These are phyloP conservation scores for Emydocephalus ijimae DNA, from an alignment of 2,113 vertebrate genomes.

Conservation along the genomic window DNA sequence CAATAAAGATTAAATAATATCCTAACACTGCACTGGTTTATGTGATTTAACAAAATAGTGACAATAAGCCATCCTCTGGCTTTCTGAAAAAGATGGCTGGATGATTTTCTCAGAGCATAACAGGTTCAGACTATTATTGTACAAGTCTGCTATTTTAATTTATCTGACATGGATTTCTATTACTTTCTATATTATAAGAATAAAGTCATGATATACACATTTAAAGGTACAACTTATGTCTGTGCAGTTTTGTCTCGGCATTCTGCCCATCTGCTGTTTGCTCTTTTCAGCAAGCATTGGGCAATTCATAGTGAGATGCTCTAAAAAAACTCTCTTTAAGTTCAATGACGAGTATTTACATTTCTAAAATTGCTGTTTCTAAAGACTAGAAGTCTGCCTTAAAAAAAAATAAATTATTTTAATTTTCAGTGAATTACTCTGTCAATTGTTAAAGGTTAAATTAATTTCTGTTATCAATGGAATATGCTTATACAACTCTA, in stretches of 20 bases:
- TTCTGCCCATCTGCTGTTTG: background rate
- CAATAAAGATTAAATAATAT: background rate
- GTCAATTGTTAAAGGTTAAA: background rate
- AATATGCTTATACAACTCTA: conserved; percentile 36
- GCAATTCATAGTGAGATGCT: background rate
- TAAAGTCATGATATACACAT: background rate
- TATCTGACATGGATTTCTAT: background rate
- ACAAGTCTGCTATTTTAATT: background rate
- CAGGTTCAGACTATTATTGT: background rate
- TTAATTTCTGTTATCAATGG: background rate
- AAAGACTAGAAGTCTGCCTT: background rate
- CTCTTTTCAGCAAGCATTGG: background rate
- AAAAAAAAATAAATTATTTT: background rate
- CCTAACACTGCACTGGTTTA: background rate
- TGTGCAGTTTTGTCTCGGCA: background rate
- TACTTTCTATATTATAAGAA: background rate
- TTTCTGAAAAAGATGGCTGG: background rate
- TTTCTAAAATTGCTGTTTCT: background rate
- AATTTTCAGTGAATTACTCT: background rate
- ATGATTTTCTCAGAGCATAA: background rate
- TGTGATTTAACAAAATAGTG: background rate
- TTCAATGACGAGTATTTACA: background rate
- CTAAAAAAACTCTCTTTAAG: background rate
- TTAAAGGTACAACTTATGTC: background rate
- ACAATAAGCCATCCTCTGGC: background rate